phyloP scores from a whole-genome alignment of 2,888 invertebrate species.

The Leucophora obtusa region DNA sequence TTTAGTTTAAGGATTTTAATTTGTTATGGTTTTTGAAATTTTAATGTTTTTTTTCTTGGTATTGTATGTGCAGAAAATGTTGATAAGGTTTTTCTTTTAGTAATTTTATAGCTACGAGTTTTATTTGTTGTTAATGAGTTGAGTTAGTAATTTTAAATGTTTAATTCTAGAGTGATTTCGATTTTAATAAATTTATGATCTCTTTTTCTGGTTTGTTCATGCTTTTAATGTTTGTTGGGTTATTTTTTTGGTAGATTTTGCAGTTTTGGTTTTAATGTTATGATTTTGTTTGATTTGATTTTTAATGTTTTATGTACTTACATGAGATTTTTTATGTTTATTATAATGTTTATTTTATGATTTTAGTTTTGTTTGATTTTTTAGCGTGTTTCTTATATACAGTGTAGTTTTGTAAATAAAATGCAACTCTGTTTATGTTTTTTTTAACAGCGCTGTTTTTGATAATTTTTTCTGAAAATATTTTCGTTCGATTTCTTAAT shows the following conservation, averaged over 20 bases:
- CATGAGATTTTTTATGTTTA: conserved; percentile 31
- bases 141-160: background rate
- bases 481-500: background rate
- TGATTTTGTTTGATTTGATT: conserved; percentile 17
- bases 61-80: background rate
- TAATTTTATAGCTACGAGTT: background rate
- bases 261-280: conserved; percentile 10
- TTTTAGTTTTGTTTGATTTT: conserved; percentile 6
- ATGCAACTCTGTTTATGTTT: conserved; percentile 11
- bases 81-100: background rate
- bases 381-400: conserved; percentile 40
- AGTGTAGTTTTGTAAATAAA: conserved; percentile 34
- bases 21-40: conserved; percentile 13
- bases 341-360: conserved; percentile 13
- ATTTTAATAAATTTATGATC: too few relatives aligned
- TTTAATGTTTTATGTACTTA: conserved; percentile 41
- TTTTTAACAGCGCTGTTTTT: conserved; percentile 13
- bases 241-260: conserved; percentile 30
- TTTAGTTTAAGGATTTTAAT: conserved; percentile 56
- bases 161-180: conserved; percentile 11
- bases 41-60: background rate
- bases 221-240: conserved; percentile 52
- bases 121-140: background rate
- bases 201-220: conserved; percentile 27
- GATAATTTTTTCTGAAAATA: background rate